Conservation (phyloP, 1,140 invertebrate genomes). For the Brachionus sp. region DNA sequence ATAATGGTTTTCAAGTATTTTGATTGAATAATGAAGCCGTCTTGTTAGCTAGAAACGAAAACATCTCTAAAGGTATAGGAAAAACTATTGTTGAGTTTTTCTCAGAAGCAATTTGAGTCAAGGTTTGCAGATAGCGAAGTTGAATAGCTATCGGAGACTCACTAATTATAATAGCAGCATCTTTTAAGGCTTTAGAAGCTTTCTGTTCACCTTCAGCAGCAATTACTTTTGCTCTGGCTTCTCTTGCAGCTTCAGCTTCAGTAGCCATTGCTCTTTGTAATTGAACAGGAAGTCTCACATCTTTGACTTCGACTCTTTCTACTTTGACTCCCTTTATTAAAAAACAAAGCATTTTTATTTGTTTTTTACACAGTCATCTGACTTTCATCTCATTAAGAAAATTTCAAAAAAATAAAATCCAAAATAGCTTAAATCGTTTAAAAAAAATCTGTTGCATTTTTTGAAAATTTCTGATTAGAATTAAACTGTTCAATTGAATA, state of each 20-base stretch:
- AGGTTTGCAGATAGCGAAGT: slow-evolving; percentile 72
- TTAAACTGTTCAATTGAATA: no score
- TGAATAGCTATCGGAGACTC: slow-evolving; percentile 75
- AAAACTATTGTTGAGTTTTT: slow-evolving; percentile 98
- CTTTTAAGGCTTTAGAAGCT: slow-evolving; percentile 45
- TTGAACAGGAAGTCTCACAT: slow-evolving; percentile 51
- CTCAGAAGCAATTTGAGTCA: slow-evolving; percentile 90
- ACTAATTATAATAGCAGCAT: slow-evolving; percentile 29
- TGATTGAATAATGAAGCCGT: background rate
- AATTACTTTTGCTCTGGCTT: slow-evolving; percentile 54
- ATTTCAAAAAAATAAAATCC: background rate
- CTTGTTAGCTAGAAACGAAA: slow-evolving; percentile 54
- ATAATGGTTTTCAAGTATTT: background rate
- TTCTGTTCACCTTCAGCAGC: slow-evolving; percentile 46
- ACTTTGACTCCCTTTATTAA: slow-evolving; percentile 40
- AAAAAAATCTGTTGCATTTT: no score
- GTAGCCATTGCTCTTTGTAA: slow-evolving; percentile 56
- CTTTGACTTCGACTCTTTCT: slow-evolving; percentile 46
- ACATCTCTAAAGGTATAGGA: slow-evolving; percentile 84
- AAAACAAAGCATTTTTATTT: background rate
- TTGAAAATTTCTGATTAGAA: no score
- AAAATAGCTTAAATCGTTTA: no score
- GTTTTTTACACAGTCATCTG: background rate
- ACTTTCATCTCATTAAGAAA: background rate
- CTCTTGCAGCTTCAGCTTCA: slow-evolving; percentile 54